A percentile compares a stretch with the other conserved stretches of the same genome.
Conservation (phyloP, 1,140 invertebrate species). For the Branchinecta lindahli region DNA sequence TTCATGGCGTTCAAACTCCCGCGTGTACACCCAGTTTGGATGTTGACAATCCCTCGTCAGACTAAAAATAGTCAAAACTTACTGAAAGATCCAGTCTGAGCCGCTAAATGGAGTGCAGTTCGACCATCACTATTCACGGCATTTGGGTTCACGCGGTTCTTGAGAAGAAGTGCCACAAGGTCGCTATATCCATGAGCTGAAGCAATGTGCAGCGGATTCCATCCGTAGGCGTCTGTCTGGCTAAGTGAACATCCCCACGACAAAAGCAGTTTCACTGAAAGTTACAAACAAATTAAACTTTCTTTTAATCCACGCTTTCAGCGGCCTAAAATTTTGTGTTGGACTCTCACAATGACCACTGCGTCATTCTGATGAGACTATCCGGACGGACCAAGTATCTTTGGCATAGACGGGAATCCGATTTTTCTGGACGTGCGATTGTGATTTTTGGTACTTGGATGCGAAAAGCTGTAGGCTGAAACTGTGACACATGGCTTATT, state of each 20-base stretch:
- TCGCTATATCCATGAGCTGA: slow-evolving; percentile 23
- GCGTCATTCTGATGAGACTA: too few species aligned
- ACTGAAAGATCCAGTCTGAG: slow-evolving; percentile 12
- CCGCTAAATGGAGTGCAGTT: slow-evolving; percentile 20
- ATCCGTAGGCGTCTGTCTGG: slow-evolving; percentile 25
- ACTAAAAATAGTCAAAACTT: not conserved
- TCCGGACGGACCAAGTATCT: too few species aligned
- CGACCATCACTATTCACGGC: slow-evolving; percentile 18
- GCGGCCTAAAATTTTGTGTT: not conserved
- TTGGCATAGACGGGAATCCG: too few species aligned
- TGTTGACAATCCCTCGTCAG: too few species aligned
- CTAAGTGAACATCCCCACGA: slow-evolving; percentile 26
- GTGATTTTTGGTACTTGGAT: too few species aligned
- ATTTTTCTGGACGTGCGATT: too few species aligned
- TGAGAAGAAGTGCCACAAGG: slow-evolving; percentile 22
- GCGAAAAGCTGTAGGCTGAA: too few species aligned
- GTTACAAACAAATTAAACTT: not conserved
- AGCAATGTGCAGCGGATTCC: slow-evolving; percentile 26
- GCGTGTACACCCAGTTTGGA: too few species aligned
- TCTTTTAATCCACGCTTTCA: not conserved
- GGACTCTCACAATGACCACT: too few species aligned
- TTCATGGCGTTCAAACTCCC: too few species aligned
- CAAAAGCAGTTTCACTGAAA: slow-evolving; percentile 24
- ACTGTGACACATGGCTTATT: too few species aligned
- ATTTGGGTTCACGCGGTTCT: slow-evolving; percentile 17